Conservation (phyloP, 1,140 invertebrate genomes). For the Drosophila setifemur region DNA sequence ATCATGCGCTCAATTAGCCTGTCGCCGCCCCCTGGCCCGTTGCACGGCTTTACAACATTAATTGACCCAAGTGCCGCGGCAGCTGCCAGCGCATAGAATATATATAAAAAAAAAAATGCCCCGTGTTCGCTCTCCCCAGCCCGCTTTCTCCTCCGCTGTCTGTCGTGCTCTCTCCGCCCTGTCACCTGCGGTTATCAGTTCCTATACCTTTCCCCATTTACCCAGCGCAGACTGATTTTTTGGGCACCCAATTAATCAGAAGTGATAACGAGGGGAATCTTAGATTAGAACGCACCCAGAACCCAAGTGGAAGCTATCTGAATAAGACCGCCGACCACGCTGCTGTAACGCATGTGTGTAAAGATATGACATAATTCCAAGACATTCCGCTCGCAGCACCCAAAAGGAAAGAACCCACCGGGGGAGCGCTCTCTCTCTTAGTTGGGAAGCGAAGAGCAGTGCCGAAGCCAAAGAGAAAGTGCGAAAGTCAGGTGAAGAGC, state of each 20-base stretch:
- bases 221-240: slow-evolving; percentile 3
- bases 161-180: slow-evolving; percentile 25
- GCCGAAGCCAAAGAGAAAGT: slow-evolving; percentile 7
- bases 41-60: slow-evolving; percentile 18
- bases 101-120: background rate
- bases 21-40: slow-evolving; percentile 1
- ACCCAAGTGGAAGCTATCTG: background rate
- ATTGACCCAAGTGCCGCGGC: slow-evolving; percentile 44
- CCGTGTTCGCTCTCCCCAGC: background rate
- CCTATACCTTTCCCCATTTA: background rate
- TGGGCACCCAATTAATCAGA: slow-evolving; percentile 59
- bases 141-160: background rate
- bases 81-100: background rate
- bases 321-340: slow-evolving; percentile 39
- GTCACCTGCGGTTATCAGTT: slow-evolving; percentile 61
- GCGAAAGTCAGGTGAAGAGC: slow-evolving; percentile 9
- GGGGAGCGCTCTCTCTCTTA: slow-evolving; percentile 26
- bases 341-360: slow-evolving; percentile 47
- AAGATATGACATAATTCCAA: slow-evolving; percentile 80
- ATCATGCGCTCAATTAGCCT: slow-evolving; percentile 60
- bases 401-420: slow-evolving; percentile 18
- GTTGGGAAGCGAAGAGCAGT: background rate
- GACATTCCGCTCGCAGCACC: slow-evolving; percentile 60
- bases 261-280: slow-evolving; percentile 46
- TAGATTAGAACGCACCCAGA: slow-evolving; percentile 8